Conservation (phyloP, 2,113 vertebrate genomes). For the Phainopepla nitens region DNA sequence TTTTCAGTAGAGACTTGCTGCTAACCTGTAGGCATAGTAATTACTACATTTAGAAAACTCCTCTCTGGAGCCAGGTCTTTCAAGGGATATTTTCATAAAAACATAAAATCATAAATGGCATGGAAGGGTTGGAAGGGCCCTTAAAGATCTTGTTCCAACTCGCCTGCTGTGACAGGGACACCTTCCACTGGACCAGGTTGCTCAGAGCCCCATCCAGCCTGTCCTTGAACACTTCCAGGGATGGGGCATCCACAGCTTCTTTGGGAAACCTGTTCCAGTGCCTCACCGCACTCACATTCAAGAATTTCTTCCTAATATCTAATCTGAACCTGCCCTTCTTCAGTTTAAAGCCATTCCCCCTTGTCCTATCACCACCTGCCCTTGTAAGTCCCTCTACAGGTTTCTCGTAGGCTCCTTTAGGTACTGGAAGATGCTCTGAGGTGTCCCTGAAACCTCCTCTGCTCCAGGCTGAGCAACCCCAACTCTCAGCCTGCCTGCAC, state of each 20-base stretch:
- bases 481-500: not conserved
- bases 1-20: not conserved
- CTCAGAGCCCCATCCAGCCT: not conserved
- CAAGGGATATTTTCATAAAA: not conserved
- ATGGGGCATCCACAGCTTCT: not conserved
- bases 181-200: not conserved
- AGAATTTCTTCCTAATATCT: not conserved
- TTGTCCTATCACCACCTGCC: not conserved
- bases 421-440: not conserved
- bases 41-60: not conserved
- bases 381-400: not conserved
- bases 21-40: not conserved
- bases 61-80: not conserved
- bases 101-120: not conserved
- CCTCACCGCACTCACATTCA: not conserved
- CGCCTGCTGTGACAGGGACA: not conserved
- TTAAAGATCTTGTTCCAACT: not conserved
- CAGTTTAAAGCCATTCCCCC: not conserved
- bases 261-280: not conserved
- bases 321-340: not conserved
- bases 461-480: not conserved
- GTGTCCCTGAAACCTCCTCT: not conserved
- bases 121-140: not conserved
- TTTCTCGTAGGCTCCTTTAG: not conserved
- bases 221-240: not conserved